Conservation (phyloP, 2,113 vertebrate species). For the Bagarius yarrelli region DNA sequence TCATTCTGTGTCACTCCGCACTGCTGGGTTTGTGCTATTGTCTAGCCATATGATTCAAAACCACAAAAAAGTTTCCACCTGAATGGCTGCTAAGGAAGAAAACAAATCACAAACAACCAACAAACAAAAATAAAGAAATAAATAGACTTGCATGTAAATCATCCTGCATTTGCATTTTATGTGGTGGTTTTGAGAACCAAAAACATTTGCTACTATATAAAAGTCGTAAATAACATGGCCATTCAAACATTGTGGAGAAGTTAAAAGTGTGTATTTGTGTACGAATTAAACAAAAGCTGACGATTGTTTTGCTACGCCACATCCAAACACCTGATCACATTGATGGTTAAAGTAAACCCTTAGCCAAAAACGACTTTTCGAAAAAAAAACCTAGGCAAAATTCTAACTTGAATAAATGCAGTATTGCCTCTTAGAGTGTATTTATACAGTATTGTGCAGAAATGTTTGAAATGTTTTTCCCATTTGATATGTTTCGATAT, state of each 20-base stretch:
- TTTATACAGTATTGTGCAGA: too few relatives aligned
- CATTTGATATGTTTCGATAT: too few relatives aligned
- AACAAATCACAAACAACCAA: neutral
- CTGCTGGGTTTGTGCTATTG: neutral
- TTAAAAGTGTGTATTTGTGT: too few relatives aligned
- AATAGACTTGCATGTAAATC: neutral
- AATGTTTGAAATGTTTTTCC: too few relatives aligned
- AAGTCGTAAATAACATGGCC: neutral
- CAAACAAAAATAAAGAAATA: neutral
- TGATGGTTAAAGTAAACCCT: neutral
- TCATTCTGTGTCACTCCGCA: neutral
- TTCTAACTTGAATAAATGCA: neutral
- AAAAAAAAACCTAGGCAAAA: neutral
- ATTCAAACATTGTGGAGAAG: neutral
- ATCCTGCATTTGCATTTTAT: neutral
- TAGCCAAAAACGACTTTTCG: neutral
- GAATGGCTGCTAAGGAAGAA: neutral
- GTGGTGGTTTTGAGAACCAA: neutral
- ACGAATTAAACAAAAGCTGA: neutral
- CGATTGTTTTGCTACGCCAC: neutral
- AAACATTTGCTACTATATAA: neutral
- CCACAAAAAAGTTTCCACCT: neutral
- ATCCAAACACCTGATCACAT: neutral
- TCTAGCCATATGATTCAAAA: conserved; percentile 12
- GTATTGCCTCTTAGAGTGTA: neutral